Evolutionary conservation across 92 coral and sea anemone genomes (phyloP).

Genomic region (Paramuricea clavata): DNA sequence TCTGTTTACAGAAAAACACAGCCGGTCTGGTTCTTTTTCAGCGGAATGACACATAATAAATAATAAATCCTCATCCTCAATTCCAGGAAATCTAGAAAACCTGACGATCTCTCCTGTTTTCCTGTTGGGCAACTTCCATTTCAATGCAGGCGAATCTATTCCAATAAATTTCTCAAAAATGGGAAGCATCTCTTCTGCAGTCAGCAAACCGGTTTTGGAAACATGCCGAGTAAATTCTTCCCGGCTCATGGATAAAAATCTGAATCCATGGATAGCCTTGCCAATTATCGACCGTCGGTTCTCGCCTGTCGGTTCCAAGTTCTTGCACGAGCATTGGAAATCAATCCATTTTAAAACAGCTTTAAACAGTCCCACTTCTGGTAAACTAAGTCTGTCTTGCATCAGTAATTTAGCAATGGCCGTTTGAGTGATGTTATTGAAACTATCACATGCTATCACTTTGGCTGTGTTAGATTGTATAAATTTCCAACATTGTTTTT

Average conservation of each 20-base stretch:
- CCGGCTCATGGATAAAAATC: conserved; percentile 83
- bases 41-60: no score
- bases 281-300: conserved; percentile 69
- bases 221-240: conserved; percentile 86
- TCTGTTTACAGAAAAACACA: conserved; percentile 40
- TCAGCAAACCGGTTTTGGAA: conserved; percentile 76
- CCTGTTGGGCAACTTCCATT: not conserved
- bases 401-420: conserved; percentile 44
- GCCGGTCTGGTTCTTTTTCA: conserved; percentile 23
- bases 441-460: no score
- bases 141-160: not conserved
- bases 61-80: no score
- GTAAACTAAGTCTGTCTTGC: conserved; percentile 39
- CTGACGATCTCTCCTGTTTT: not conserved
- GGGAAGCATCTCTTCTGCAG: conserved; percentile 65
- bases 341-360: conserved; percentile 82
- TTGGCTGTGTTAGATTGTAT: no score
- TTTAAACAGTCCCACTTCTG: conserved; percentile 74
- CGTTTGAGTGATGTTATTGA: no score
- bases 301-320: conserved; percentile 57
- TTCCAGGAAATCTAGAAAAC: not conserved
- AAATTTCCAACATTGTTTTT: no score
- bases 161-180: conserved; percentile 4
- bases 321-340: conserved; percentile 69
- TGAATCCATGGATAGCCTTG: conserved; percentile 72